Evolutionary conservation across 2,888 invertebrate genomes (phyloP).

Genomic region (Nephrotoma flavescens): DNA sequence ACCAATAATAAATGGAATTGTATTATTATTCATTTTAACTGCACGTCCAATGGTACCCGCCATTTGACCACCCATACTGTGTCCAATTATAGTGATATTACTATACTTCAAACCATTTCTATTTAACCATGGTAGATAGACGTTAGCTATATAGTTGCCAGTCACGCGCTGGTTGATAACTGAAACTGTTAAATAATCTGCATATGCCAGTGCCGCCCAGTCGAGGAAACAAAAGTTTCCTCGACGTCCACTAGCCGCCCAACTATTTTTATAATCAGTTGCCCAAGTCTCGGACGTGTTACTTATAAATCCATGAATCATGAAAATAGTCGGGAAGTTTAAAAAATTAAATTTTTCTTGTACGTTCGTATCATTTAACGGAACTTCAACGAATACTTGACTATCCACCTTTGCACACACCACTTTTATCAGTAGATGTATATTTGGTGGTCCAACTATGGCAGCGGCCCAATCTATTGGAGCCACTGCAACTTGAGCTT

Average conservation of each 20-base stretch:
- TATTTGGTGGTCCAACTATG: background rate
- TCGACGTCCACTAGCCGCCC: background rate
- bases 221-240: background rate
- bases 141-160: background rate
- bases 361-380: background rate
- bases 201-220: background rate
- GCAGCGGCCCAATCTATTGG: background rate
- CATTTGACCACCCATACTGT: background rate
- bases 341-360: background rate
- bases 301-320: background rate
- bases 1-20: background rate
- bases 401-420: background rate
- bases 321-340: background rate
- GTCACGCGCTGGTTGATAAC: background rate
- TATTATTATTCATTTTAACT: rapidly evolving
- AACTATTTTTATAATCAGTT: background rate
- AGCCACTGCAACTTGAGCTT: background rate
- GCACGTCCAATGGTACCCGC: background rate
- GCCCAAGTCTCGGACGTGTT: background rate
- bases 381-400: background rate
- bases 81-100: background rate
- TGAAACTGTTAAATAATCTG: background rate
- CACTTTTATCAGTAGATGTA: background rate
- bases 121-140: background rate
- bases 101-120: background rate